Base-by-base conservation (phyloP, 2,888 invertebrate species). In the Shargacucullia verbasci region DNA sequence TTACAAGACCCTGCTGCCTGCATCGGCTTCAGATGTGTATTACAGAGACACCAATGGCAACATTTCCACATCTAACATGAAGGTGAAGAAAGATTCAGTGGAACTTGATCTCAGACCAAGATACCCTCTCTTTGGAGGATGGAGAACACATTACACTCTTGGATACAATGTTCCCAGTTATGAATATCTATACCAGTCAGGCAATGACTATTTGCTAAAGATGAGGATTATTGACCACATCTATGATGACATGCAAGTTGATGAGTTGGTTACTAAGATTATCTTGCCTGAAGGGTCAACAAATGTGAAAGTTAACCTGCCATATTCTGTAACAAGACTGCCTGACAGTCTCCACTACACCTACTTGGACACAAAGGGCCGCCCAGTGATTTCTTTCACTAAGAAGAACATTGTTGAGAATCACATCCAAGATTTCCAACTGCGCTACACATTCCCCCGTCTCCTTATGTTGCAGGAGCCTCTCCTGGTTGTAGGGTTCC, bases 91-190 rank as follows among this genome's bases (percentile, higher is more conserved):
- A 73, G 99, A 99, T 83, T 97, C 98, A 35, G 98, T 99, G 7
- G 99, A 99, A 82, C 91, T 99, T 3, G 99, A 99, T 81, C 94
- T 99, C n/a, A 95, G 98, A 46, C 99, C 99, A 0, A 95, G 99
- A 78, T 99, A 99, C 89, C 99, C 99, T 2, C 94, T 99, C 4
- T 99, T 99, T 88, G 99, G 99, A 53, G 99, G 99, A 11, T 99
- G 99, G 99, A 98, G 98, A 88, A 99, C 99, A 8, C 98, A 98
- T 76, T 99, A 99, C 89, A 97, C 97, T 38, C 95, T 99, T 43
- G 99, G 99, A 2, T 99, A 99, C 94, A 99, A 99, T 92, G 97
- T 99, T 0, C 99, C 99, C 2, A 98, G 99, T 74, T 99, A 99
- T 85, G 99, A 99, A 84, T 99, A 99, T 89, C 94, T 99, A 27